A percentile compares a stretch with the other conserved stretches of the same genome.
These are phyloP conservation scores for Laticauda laticaudata DNA, from an alignment of 2,113 vertebrate species.

Conservation along the genomic window DNA sequence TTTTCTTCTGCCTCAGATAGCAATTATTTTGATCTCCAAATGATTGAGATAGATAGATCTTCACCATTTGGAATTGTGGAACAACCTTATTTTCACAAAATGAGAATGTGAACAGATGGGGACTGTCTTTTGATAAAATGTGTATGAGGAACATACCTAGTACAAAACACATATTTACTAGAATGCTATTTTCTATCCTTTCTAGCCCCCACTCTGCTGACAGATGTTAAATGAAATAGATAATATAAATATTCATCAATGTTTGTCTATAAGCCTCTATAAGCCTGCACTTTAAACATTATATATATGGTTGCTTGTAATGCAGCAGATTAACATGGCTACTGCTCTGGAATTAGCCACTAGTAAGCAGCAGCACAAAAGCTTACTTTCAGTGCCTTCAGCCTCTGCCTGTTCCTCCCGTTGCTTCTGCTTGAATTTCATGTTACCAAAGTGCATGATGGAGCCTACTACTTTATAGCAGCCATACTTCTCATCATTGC, in stretches of 20 bases:
- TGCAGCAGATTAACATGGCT: background rate
- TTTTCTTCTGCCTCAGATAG: background rate
- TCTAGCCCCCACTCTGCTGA: background rate
- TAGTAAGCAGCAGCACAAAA: background rate
- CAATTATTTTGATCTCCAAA: background rate
- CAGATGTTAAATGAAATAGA: background rate
- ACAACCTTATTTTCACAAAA: background rate
- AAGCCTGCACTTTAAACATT: background rate
- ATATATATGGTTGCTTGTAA: background rate
- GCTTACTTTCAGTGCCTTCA: slow-evolving; percentile 89
- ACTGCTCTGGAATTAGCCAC: background rate
- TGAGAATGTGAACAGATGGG: background rate
- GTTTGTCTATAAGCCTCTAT: background rate
- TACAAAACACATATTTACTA: background rate
- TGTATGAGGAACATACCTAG: background rate
- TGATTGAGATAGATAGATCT: background rate
- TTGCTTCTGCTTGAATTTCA: slow-evolving; percentile 96
- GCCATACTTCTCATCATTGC: slow-evolving; percentile 84
- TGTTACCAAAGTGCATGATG: slow-evolving; percentile 96
- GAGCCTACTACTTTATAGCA: slow-evolving; percentile 93
- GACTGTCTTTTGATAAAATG: background rate
- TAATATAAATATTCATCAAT: background rate
- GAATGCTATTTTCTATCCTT: background rate
- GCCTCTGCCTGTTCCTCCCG: slow-evolving; percentile 92
- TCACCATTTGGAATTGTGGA: background rate